These are phyloP conservation scores for Dysidea cf. avara DNA, from an alignment of 37 sponge, comb jelly and placozoan species.

Conservation along the genomic window DNA sequence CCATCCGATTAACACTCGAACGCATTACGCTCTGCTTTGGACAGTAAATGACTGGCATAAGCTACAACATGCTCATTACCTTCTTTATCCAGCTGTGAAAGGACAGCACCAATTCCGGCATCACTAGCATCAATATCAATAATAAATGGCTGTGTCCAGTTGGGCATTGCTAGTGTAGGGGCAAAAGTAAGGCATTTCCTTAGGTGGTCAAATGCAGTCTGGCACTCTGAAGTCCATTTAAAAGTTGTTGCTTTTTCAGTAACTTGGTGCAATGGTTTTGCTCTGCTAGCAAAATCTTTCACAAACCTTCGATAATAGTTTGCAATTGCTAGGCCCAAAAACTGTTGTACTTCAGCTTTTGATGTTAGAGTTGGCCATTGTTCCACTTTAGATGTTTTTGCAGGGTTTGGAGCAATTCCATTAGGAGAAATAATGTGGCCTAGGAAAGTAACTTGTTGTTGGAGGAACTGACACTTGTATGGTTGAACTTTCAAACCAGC, in stretches of 20 bases:
- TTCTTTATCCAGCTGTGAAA: not conserved
- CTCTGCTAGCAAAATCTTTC: not conserved
- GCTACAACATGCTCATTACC: not conserved
- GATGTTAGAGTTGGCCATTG: constrained; percentile 8
- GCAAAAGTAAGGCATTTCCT: not conserved
- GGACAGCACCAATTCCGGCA: no score
- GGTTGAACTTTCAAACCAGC: no score
- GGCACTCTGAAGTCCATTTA: not conserved
- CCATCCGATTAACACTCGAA: no score
- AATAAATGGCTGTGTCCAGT: no score
- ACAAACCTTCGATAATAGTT: not conserved
- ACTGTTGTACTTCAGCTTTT: constrained; percentile 5
- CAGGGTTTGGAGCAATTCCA: not conserved
- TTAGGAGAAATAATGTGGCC: not conserved
- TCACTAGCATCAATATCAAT: not conserved
- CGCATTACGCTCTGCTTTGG: not conserved
- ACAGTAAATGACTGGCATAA: constrained; percentile 7
- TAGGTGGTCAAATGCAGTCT: constrained; percentile 2
- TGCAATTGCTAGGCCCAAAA: constrained; percentile 4
- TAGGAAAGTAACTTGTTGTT: not conserved
- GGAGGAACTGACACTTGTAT: no score
- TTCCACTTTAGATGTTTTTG: no score
- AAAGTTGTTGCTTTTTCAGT: not conserved
- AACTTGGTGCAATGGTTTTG: not conserved
- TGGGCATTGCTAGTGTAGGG: no score